phyloP scores from a whole-genome alignment of 2,797 vertebrate species.

The Karalla daura region DNA sequence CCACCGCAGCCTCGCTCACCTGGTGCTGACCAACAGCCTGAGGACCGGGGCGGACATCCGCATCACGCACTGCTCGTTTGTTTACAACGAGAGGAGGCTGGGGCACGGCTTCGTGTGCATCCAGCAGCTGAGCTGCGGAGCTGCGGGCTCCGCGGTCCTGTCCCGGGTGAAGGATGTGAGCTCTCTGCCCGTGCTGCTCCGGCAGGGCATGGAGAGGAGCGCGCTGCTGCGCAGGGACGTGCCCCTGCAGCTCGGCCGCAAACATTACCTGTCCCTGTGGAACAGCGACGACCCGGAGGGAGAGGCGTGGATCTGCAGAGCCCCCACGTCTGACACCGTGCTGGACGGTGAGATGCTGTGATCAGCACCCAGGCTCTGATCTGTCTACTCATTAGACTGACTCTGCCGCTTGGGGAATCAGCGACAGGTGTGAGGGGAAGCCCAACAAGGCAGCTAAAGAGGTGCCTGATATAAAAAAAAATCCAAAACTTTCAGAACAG shows the following conservation, averaged over 20 bases:
- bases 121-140: conserved; percentile 68
- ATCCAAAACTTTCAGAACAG: too few relatives aligned
- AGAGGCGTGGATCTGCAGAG: conserved; percentile 78
- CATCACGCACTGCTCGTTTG: conserved; percentile 81
- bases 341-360: conserved; percentile 84
- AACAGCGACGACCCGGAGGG: conserved; percentile 92
- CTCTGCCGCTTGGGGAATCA: too few relatives aligned
- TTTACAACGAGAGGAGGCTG: conserved; percentile 86
- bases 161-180: conserved; percentile 17
- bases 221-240: conserved; percentile 57
- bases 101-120: conserved; percentile 83
- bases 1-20: conserved; percentile 72
- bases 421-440: too few relatives aligned
- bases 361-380: neutral
- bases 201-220: conserved; percentile 62
- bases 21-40: conserved; percentile 84
- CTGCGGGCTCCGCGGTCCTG: conserved; percentile 35
- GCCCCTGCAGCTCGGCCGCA: conserved; percentile 82
- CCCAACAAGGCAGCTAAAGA: too few relatives aligned
- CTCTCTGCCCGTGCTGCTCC: conserved; percentile 68
- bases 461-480: too few relatives aligned
- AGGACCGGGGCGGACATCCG: conserved; percentile 79
- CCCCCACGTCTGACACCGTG: conserved; percentile 59
- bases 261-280: conserved; percentile 92
- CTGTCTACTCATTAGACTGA: neutral